These are phyloP conservation scores for Cinclus cinclus DNA, from an alignment of 2,113 vertebrate genomes.

Conservation along the genomic window DNA sequence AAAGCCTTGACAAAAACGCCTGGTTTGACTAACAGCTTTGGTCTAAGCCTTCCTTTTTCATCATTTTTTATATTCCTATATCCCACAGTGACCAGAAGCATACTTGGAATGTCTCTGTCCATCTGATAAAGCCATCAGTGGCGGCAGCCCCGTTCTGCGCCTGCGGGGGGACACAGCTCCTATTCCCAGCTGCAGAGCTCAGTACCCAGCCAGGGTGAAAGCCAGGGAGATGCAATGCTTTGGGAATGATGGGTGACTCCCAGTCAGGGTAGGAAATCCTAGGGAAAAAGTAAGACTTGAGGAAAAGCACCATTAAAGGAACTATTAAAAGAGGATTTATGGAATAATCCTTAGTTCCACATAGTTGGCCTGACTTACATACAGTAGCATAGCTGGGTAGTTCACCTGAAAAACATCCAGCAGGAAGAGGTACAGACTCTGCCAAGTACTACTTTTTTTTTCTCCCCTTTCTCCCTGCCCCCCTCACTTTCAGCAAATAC, in stretches of 20 bases:
- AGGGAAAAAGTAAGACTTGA: slow-evolving; percentile 15
- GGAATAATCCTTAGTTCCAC: slow-evolving; percentile 37
- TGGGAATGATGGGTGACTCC: not conserved
- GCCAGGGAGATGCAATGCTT: not conserved
- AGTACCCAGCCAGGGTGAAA: not conserved
- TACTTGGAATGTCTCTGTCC: slow-evolving; percentile 67
- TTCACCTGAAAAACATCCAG: slow-evolving; percentile 58
- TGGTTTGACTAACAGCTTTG: not conserved
- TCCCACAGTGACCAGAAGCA: slow-evolving; percentile 61
- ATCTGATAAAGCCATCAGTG: slow-evolving; percentile 69
- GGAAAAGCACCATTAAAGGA: slow-evolving; percentile 2
- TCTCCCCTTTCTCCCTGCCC: not conserved
- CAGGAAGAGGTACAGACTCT: not conserved
- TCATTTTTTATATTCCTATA: slow-evolving; percentile 50
- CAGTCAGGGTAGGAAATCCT: not conserved
- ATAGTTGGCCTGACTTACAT: not conserved
- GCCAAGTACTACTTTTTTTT: not conserved
- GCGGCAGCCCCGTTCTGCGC: not conserved
- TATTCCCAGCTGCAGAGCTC: not conserved
- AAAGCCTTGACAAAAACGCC: not conserved
- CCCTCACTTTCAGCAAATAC: not conserved
- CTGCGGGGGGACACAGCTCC: not conserved
- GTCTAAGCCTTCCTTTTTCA: slow-evolving; percentile 31
- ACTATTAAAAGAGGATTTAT: slow-evolving; percentile 21
- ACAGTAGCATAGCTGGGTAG: not conserved